Conservation (phyloP, 2,113 vertebrate species). For the Marcusenius ussheri region DNA sequence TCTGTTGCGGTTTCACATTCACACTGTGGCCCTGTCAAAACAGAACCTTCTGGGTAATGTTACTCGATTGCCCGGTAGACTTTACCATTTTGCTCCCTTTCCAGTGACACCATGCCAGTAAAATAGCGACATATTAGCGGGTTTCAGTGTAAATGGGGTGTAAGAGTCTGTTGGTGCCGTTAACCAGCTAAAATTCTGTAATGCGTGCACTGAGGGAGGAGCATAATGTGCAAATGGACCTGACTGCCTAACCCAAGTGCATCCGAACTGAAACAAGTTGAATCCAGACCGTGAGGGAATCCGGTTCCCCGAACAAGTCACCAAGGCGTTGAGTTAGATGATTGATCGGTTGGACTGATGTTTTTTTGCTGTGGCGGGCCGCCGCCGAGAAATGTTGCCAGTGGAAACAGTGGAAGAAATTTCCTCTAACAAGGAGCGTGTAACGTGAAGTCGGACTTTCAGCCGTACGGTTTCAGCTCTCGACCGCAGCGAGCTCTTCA, state of each 20-base stretch:
- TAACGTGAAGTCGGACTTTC: not conserved
- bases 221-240: not conserved
- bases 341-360: not conserved
- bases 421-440: not conserved
- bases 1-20: not conserved
- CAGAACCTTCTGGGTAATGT: not conserved
- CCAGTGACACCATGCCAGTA: no score
- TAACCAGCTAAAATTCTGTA: not conserved
- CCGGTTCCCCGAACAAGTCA: not conserved
- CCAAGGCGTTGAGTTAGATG: not conserved
- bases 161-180: not conserved
- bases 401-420: not conserved
- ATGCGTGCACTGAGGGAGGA: not conserved
- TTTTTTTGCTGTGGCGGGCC: not conserved
- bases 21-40: no score
- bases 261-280: not conserved
- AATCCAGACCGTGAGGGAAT: not conserved
- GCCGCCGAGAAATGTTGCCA: not conserved
- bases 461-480: not conserved
- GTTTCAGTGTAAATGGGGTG: no score
- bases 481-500: not conserved
- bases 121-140: no score
- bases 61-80: not conserved
- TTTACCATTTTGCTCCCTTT: no score
- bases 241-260: not conserved